These are phyloP conservation scores for Gymnocephalus cernua DNA, from an alignment of 2,113 vertebrate species.

Conservation along the genomic window DNA sequence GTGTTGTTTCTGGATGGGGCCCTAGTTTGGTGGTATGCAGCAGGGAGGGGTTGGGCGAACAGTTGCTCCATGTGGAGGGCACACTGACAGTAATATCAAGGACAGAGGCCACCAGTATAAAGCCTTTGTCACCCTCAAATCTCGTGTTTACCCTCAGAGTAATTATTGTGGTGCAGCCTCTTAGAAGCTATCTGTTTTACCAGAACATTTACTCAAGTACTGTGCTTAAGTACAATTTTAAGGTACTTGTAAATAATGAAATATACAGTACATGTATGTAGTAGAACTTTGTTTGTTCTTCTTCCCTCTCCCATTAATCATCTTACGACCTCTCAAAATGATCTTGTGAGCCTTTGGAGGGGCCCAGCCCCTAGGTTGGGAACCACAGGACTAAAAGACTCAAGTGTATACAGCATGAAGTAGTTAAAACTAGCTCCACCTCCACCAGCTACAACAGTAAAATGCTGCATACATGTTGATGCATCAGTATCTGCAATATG, in stretches of 20 bases:
- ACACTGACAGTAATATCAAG: conserved; percentile 77
- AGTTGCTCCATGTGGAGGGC: conserved; percentile 75
- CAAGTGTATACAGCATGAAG: neutral
- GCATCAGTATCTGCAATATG: neutral
- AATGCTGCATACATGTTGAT: neutral
- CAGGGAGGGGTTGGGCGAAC: conserved; percentile 65
- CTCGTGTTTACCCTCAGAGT: conserved; percentile 28
- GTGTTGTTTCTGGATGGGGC: conserved; percentile 76
- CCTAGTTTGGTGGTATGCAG: conserved; percentile 73
- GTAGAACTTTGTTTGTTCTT: neutral
- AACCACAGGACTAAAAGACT: conserved; percentile 14
- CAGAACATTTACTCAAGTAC: neutral
- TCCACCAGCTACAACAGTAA: neutral
- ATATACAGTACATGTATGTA: no score
- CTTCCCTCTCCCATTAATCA: neutral
- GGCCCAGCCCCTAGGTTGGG: neutral
- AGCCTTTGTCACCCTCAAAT: conserved; percentile 57
- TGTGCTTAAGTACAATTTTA: neutral
- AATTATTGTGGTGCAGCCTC: conserved; percentile 10
- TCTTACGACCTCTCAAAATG: neutral
- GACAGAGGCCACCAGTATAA: conserved; percentile 68
- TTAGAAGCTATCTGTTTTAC: neutral
- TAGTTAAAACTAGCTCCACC: neutral
- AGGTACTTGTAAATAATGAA: neutral
- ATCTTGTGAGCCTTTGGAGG: neutral